These are phyloP conservation scores for Physella acuta DNA, from an alignment of 1,140 invertebrate species.

Conservation along the genomic window DNA sequence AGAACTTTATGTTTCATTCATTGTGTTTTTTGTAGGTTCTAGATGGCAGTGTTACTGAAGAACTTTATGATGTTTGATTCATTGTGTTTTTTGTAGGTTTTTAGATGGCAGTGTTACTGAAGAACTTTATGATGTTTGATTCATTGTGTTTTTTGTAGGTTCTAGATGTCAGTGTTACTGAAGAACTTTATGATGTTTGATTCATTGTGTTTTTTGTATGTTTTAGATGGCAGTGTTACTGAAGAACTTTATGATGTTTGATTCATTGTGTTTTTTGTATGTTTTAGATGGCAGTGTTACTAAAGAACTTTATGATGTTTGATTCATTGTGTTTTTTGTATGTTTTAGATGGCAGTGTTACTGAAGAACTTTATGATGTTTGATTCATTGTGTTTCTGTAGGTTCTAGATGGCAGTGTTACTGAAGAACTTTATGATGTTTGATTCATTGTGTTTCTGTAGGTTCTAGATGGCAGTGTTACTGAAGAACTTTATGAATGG, in stretches of 20 bases:
- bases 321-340: neutral
- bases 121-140: slow-evolving; percentile 6
- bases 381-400: slow-evolving; percentile 3
- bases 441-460: slow-evolving; percentile 79
- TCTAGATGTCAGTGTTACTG: neutral
- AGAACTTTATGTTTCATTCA: slow-evolving; percentile 2
- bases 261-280: neutral
- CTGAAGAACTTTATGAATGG: slow-evolving; percentile 75
- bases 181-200: slow-evolving; percentile 4
- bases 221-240: neutral
- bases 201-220: neutral
- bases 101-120: neutral
- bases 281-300: neutral
- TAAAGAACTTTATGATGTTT: slow-evolving; percentile 5
- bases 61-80: slow-evolving; percentile 4
- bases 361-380: neutral
- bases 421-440: too few relatives aligned
- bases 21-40: neutral
- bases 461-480: slow-evolving; percentile 65
- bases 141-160: neutral
- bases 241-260: slow-evolving; percentile 5
- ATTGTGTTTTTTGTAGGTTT: neutral
- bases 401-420: neutral
- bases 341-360: neutral
- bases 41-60: neutral